These are phyloP conservation scores for Melipona beecheii DNA, from an alignment of 2,888 invertebrate species.

Conservation along the genomic window DNA sequence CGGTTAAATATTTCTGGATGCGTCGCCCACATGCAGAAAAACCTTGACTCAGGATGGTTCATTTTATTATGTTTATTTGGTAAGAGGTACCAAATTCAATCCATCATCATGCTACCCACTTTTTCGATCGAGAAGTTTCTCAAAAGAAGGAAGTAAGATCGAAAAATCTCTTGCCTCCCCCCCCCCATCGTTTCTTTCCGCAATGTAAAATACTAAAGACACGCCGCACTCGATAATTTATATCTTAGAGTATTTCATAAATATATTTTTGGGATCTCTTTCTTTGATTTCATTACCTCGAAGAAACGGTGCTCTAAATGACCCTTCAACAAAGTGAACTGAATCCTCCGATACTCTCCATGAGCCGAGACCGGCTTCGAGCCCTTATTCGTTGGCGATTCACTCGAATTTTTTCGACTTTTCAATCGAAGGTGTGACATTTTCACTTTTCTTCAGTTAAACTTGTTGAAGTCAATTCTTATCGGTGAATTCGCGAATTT, in stretches of 20 bases:
- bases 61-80: slow-evolving; percentile 39
- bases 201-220: not conserved
- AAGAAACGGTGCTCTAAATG: slow-evolving; percentile 79
- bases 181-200: not conserved
- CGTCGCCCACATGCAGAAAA: slow-evolving; percentile 13
- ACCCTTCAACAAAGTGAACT: slow-evolving; percentile 75
- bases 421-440: slow-evolving; percentile 71
- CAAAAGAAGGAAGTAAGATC: not conserved
- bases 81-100: not conserved
- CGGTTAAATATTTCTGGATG: slow-evolving; percentile 66
- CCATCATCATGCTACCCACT: not conserved
- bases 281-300: slow-evolving; percentile 73
- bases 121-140: not conserved
- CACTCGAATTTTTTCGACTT: slow-evolving; percentile 13
- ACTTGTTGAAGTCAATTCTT: not conserved
- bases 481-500: slow-evolving; percentile 5
- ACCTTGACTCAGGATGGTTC: slow-evolving; percentile 12
- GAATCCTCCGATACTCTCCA: slow-evolving; percentile 75
- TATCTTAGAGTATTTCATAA: not conserved
- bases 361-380: slow-evolving; percentile 71
- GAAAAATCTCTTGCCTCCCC: too few species aligned
- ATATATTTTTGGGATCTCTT: not conserved
- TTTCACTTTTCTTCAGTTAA: slow-evolving; percentile 30
- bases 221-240: not conserved
- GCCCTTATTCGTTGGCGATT: slow-evolving; percentile 41